Evolutionary conservation across 2,113 vertebrate species (phyloP).

Genomic region (Cathartes aura): DNA sequence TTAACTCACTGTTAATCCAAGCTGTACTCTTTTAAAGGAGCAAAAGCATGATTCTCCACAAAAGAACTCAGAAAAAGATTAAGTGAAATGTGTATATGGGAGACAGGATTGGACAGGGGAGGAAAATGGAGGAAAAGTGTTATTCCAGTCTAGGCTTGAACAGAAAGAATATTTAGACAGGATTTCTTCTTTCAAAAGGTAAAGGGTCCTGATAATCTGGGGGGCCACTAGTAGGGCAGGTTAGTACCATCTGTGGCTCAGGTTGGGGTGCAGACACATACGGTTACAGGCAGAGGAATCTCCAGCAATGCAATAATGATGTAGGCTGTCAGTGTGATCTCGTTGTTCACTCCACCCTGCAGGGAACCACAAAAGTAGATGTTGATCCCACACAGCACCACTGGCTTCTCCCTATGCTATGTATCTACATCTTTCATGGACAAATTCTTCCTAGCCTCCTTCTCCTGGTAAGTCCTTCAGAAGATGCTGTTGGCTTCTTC

Average conservation of each 20-base stretch:
- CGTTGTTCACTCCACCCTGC: slow-evolving; percentile 67
- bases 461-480: background rate
- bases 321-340: slow-evolving; percentile 37
- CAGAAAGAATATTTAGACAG: background rate
- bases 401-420: background rate
- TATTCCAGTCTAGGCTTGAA: background rate
- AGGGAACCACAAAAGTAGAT: background rate
- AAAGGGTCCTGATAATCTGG: background rate
- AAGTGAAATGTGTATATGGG: background rate
- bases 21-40: background rate
- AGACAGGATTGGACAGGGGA: background rate
- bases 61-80: background rate
- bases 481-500: background rate
- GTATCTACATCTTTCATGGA: background rate
- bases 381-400: background rate
- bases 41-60: background rate
- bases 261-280: background rate
- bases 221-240: background rate
- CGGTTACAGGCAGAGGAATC: slow-evolving; percentile 52
- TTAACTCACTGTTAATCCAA: background rate
- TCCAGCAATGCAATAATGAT: slow-evolving; percentile 68
- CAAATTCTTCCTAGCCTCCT: background rate
- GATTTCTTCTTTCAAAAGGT: background rate
- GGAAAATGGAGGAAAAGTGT: background rate
- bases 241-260: background rate